Percentiles rank a stretch among this genome's conserved stretches.
These are phyloP conservation scores for Ophion ellenae DNA, from an alignment of 2,888 invertebrate genomes.

Conservation along the genomic window DNA sequence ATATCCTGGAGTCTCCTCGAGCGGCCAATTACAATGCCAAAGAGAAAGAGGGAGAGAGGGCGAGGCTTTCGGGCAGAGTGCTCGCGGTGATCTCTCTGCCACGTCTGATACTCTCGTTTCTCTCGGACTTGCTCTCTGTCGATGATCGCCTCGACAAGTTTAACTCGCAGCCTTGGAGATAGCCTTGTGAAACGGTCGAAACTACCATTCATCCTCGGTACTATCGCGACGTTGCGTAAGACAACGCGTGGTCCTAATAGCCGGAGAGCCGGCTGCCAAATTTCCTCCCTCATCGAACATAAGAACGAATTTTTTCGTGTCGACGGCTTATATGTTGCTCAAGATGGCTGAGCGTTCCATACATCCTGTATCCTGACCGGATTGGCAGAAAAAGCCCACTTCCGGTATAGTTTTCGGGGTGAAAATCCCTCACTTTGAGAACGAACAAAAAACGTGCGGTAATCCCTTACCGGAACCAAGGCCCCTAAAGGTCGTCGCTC, in stretches of 20 bases:
- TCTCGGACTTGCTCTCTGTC: slow-evolving; percentile 41
- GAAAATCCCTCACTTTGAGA: too few species aligned
- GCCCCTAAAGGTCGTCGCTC: too few species aligned
- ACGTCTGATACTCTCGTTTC: slow-evolving; percentile 33
- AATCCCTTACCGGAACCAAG: too few species aligned
- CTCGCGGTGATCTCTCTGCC: slow-evolving; percentile 21
- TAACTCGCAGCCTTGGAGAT: slow-evolving; percentile 32
- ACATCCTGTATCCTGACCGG: too few species aligned
- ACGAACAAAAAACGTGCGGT: too few species aligned
- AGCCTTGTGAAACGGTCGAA: slow-evolving; percentile 30
- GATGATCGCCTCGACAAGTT: slow-evolving; percentile 56
- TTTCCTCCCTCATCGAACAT: too few species aligned
- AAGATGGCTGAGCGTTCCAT: neutral
- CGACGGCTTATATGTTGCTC: neutral
- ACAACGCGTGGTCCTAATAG: neutral
- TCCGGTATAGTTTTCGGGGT: too few species aligned
- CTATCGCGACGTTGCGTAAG: neutral
- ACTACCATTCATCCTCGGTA: slow-evolving; percentile 27
- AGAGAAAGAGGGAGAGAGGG: slow-evolving; percentile 37
- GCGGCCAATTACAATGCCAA: slow-evolving; percentile 62
- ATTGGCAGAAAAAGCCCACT: too few species aligned
- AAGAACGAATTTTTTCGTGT: too few species aligned
- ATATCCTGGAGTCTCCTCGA: slow-evolving; percentile 62
- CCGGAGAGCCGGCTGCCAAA: too few species aligned
- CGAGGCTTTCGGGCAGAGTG: slow-evolving; percentile 40